Conservation (phyloP, 2,888 invertebrate species). For the Sturmia bella region DNA sequence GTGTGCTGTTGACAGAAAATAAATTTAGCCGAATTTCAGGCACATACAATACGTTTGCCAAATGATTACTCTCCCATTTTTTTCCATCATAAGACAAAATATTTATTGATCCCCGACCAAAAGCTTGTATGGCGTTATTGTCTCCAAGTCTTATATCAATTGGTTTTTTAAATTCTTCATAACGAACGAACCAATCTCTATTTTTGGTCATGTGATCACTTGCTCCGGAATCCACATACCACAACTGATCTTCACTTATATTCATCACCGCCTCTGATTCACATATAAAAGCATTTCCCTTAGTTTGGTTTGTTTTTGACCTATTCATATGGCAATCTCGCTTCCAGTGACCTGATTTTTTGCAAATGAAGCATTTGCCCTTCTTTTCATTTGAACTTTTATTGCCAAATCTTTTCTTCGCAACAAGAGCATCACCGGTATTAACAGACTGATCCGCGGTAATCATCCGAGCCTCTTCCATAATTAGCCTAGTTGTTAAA, state of each 20-base stretch:
- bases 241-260: constrained; percentile 24
- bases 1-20: too few relatives aligned
- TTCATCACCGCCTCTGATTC: too few relatives aligned
- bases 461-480: constrained; percentile 53
- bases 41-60: too few relatives aligned
- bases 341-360: constrained; percentile 40
- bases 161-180: too few relatives aligned
- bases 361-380: constrained; percentile 35
- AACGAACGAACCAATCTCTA: too few relatives aligned
- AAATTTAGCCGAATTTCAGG: too few relatives aligned
- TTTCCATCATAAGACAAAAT: background rate
- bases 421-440: constrained; percentile 29
- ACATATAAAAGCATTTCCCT: constrained; percentile 48
- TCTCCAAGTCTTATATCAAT: constrained; percentile 28
- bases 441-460: constrained; percentile 15
- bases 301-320: constrained; percentile 30
- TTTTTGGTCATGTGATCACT: too few relatives aligned
- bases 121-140: background rate
- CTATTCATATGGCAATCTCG: constrained; percentile 41
- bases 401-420: constrained; percentile 25
- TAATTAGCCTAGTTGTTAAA: constrained; percentile 52
- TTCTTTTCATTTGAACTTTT: constrained; percentile 5
- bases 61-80: background rate
- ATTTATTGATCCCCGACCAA: too few relatives aligned
- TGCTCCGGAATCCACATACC: too few relatives aligned